Conservation (phyloP, 2,888 invertebrate species). For the Stenolophus ochropezus region DNA sequence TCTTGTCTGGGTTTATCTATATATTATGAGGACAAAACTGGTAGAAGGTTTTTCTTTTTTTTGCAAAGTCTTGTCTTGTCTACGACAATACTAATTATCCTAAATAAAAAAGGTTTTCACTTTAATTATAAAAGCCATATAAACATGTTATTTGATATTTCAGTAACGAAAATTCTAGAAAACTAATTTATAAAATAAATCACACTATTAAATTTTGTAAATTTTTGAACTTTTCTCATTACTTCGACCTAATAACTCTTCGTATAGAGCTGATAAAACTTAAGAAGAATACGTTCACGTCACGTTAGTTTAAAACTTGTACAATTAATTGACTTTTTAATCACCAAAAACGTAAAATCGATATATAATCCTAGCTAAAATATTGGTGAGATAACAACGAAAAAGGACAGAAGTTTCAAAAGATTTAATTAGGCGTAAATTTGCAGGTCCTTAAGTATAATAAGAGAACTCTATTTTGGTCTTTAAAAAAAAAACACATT, state of each 20-base stretch:
- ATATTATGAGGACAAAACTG: no score
- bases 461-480: background rate
- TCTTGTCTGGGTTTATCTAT: no score
- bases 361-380: background rate
- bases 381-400: background rate
- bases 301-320: background rate
- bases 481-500: no score
- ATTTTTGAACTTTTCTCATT: background rate
- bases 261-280: background rate
- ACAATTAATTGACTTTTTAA: background rate
- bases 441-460: background rate
- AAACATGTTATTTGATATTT: no score
- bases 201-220: background rate
- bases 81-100: no score
- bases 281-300: background rate
- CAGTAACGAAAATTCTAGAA: no score
- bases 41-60: no score
- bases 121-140: no score
- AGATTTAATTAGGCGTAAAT: background rate
- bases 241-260: background rate
- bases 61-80: no score
- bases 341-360: background rate
- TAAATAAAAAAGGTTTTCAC: no score
- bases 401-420: background rate
- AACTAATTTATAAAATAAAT: no score